These are phyloP conservation scores for Coreoperca whiteheadi DNA, from an alignment of 2,113 vertebrate genomes.

Conservation along the genomic window DNA sequence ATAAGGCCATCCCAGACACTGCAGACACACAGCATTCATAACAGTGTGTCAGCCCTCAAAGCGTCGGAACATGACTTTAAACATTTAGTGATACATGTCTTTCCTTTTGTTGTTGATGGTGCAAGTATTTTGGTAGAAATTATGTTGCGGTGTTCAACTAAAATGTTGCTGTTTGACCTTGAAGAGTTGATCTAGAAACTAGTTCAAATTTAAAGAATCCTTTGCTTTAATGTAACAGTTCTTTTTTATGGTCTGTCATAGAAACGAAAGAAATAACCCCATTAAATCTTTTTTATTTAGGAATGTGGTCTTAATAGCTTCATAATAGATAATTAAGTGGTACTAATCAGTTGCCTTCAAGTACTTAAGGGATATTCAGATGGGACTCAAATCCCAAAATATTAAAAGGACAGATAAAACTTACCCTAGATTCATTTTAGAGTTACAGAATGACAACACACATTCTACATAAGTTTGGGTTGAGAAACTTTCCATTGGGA, in stretches of 20 bases:
- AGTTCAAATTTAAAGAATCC: neutral
- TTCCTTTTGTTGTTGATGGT: neutral
- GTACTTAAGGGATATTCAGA: constrained; percentile 61
- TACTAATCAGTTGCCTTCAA: constrained; percentile 65
- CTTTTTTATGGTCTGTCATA: constrained; percentile 33
- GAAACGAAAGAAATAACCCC: constrained; percentile 41
- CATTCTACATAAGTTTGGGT: constrained; percentile 34
- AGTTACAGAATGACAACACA: constrained; percentile 33
- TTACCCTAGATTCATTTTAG: constrained; percentile 56
- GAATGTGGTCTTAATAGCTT: constrained; percentile 64
- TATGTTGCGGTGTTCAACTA: neutral
- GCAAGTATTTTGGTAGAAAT: neutral
- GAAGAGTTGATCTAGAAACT: constrained; percentile 3
- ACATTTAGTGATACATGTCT: constrained; percentile 4
- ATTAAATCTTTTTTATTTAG: constrained; percentile 44
- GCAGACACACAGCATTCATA: neutral
- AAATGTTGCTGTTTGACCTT: neutral
- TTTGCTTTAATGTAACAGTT: neutral
- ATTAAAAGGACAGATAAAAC: constrained; percentile 52
- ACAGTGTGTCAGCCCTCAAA: constrained; percentile 24
- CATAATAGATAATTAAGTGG: constrained; percentile 70
- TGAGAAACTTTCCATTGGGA: neutral
- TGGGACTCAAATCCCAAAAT: constrained; percentile 59
- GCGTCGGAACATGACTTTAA: constrained; percentile 20
- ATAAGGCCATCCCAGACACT: constrained; percentile 23